Conservation (phyloP, 2,113 vertebrate genomes). For the Oenanthe melanoleuca region DNA sequence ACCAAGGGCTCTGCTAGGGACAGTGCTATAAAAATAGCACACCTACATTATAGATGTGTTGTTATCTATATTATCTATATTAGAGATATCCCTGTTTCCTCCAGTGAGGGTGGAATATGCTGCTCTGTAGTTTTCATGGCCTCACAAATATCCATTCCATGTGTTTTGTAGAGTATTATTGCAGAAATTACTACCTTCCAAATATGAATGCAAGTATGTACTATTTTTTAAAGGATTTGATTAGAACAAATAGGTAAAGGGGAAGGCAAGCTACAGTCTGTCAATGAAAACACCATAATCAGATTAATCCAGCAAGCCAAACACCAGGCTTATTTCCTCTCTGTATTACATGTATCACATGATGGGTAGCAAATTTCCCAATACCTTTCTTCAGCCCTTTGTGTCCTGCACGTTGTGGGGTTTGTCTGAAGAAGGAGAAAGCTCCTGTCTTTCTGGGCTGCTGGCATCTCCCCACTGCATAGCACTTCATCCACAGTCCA, state of each 20-base stretch:
- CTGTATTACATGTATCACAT: rapidly evolving
- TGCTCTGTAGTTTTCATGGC: background rate
- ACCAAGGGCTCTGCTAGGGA: background rate
- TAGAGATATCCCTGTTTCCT: background rate
- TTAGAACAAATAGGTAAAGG: background rate
- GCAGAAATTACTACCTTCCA: background rate
- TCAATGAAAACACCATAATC: background rate
- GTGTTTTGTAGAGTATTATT: background rate
- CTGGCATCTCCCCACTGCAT: background rate
- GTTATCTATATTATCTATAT: background rate
- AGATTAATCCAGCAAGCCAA: background rate
- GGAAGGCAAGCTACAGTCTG: background rate
- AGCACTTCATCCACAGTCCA: rapidly evolving
- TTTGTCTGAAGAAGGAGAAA: background rate
- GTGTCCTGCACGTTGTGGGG: background rate
- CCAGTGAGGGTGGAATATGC: background rate
- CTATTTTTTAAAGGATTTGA: background rate
- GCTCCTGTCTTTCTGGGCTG: background rate
- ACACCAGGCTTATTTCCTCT: background rate
- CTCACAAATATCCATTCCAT: background rate
- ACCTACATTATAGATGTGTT: background rate
- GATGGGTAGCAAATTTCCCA: background rate
- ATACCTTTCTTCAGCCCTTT: background rate
- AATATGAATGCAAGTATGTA: background rate
- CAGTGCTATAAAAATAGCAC: rapidly evolving